Evolutionary conservation across 2,888 invertebrate genomes (phyloP), one percentile per base, ranked within the genome.

Genomic region (Torymus tubicola): DNA sequence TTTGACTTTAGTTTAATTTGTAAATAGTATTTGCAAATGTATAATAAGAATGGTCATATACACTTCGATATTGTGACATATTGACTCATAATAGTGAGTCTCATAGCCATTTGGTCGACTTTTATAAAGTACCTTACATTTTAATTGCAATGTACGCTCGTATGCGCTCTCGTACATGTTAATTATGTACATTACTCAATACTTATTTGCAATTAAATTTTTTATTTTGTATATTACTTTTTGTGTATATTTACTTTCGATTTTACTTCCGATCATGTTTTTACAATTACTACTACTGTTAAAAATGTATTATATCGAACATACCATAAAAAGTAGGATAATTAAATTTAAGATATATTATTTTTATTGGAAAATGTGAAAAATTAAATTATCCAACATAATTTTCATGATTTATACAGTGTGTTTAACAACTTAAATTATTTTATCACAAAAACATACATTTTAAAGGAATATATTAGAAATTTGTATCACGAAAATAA

Each of bases 121-220:
- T 82, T 82, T 78, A 68, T 80, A 78, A 78, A 82, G 80, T 82
- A 82, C 71, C 72, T 82, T 74, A 72, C 64, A 80, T 78, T 75
- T 80, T 78, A 68, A 72, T 68, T 53, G 58, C 69, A 71, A 77
- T 70, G 65, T 79, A 73, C 74, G 78, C 71, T 69, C 76, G 42
- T 67, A 67, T 31, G 24, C 64, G 65, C 71, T 75, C 65, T 60
- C 60, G 55, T 61, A 69, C 74, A 63, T 61, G 70, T 60, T 24
- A 68, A 60, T 21, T 73, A 64, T 78, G 74, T 78, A 73, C 55
- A 78, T 73, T n/a, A 24, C 71, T 72, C 50, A 14, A 81, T 71
- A 81, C 65, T 72, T 72, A 63, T 57, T 42, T 11, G 55, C 12
- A 42, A 71, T 68, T 53, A 78, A 68, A 78, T 75, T 81, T 81